Evolutionary conservation across 2,888 invertebrate species (phyloP).

Genomic region (Drosophila mettleri): DNA sequence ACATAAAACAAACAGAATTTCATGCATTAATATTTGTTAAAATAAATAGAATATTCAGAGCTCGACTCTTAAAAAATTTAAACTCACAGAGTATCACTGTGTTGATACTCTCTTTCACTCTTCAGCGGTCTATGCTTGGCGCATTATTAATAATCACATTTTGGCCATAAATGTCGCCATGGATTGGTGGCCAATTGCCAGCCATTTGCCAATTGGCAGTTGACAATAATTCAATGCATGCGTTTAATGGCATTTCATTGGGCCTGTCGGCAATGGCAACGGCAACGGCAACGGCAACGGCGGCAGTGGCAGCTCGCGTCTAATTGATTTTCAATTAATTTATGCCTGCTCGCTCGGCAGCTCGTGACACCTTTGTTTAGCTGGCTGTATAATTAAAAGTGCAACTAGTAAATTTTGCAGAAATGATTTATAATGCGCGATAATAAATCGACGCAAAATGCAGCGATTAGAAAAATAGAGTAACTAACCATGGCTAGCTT

Average conservation of each 20-base stretch:
- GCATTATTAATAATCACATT: constrained; percentile 67
- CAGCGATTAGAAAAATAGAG: constrained; percentile 61
- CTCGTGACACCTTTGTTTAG: constrained; percentile 72
- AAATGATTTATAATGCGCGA: constrained; percentile 82
- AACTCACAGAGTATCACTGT: background rate
- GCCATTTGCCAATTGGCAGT: constrained; percentile 74
- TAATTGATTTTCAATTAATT: constrained; percentile 82
- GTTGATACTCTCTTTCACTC: background rate
- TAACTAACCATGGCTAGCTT: background rate
- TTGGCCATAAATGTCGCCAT: constrained; percentile 73
- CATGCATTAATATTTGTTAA: no score
- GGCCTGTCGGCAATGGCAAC: constrained; percentile 27
- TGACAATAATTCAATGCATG: constrained; percentile 75
- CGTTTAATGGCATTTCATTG: constrained; percentile 57
- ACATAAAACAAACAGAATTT: background rate
- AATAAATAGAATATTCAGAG: no score
- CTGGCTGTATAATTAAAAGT: constrained; percentile 65
- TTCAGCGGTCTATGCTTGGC: constrained; percentile 1
- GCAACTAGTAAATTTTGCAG: constrained; percentile 42
- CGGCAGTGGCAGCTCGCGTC: constrained; percentile 27
- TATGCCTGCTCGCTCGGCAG: constrained; percentile 55
- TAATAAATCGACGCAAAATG: constrained; percentile 82
- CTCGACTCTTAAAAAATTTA: no score
- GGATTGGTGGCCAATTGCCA: constrained; percentile 78
- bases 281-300: constrained; percentile 9